Evolutionary conservation across 2,888 invertebrate genomes (phyloP), one percentile per base, ranked within the genome.

Genomic region (Chrysina gloriosa): DNA sequence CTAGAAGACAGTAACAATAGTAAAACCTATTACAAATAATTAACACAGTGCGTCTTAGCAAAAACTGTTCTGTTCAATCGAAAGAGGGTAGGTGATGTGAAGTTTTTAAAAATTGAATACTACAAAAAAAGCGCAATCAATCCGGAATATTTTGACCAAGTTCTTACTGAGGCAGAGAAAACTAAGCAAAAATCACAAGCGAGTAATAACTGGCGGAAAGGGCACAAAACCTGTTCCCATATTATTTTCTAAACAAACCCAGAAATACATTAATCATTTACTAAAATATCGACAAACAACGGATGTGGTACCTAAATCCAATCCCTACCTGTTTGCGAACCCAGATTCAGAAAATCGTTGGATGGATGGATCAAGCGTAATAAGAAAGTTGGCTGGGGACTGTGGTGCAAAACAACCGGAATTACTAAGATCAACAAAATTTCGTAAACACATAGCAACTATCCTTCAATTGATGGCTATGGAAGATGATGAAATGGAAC

Each of bases 51-150:
- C 54, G 47, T 69, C 4, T 69, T 69, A 23, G 21, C 48, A 73
- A 52, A 58, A 47, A 69, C 70, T 4, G 5, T 74, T 3, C 68
- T 75, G 61, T 74, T 75, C 42, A 75, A 75, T 61, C 39, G 73
- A 48, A 73, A 72, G 63, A 56, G 73, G 9, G 67, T 75, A 11
- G 71, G 74, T 14, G 70, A 75, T 14, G 70, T 74, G 9, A 71
- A 74, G 48, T 74, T 67, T 45, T 65, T 72, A 56, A 58, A 70
- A 47, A 7, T 75, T 5, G 63, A 70, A 63, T 67, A 61, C n/a
- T 47, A 47, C 21, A 21, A 47, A n/a, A 47, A 21, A n/a, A 47
- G 45, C 63, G 6, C 52, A 3, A 23, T 56, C 21, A 67, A 70
- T 56, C 68, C 70, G 45, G 68, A 67, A 23, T 68, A 68, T 54